phyloP scores from a whole-genome alignment of 2,888 invertebrate genomes.

The Lepidocyrtoides sp. region DNA sequence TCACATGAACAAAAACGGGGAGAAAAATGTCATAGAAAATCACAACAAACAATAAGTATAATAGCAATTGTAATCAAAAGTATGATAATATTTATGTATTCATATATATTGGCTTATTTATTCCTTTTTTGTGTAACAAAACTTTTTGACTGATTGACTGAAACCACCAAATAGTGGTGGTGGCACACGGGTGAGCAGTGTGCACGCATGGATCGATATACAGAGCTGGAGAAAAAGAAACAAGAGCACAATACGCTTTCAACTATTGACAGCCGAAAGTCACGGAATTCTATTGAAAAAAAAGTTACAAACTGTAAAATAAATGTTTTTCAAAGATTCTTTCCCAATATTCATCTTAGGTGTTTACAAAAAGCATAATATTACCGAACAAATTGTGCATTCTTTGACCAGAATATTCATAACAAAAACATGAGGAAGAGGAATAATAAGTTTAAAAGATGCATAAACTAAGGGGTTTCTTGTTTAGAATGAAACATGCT shows the following conservation, averaged over 20 bases:
- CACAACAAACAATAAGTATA: neutral
- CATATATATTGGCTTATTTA: neutral
- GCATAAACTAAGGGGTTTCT: too few relatives aligned
- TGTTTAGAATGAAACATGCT: too few relatives aligned
- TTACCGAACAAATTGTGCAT: neutral
- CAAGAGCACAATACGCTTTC: constrained; percentile 78
- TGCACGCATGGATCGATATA: constrained; percentile 35
- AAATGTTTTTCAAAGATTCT: constrained; percentile 45
- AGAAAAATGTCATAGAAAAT: neutral
- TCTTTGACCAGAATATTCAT: neutral
- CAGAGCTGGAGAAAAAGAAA: constrained; percentile 58
- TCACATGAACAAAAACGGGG: neutral
- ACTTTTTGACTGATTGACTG: constrained; percentile 77
- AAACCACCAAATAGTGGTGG: constrained; percentile 34
- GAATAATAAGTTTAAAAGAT: too few relatives aligned
- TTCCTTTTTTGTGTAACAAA: neutral
- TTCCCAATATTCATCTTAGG: neutral
- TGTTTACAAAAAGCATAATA: neutral
- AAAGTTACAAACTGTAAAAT: neutral
- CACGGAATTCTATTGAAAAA: constrained; percentile 76
- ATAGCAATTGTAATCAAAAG: neutral
- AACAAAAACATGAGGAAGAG: neutral
- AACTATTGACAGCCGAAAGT: constrained; percentile 83
- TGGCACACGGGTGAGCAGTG: constrained; percentile 15
- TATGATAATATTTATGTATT: neutral